These are phyloP conservation scores for Margarornis squamiger DNA, from an alignment of 2,797 vertebrate species.

Conservation along the genomic window DNA sequence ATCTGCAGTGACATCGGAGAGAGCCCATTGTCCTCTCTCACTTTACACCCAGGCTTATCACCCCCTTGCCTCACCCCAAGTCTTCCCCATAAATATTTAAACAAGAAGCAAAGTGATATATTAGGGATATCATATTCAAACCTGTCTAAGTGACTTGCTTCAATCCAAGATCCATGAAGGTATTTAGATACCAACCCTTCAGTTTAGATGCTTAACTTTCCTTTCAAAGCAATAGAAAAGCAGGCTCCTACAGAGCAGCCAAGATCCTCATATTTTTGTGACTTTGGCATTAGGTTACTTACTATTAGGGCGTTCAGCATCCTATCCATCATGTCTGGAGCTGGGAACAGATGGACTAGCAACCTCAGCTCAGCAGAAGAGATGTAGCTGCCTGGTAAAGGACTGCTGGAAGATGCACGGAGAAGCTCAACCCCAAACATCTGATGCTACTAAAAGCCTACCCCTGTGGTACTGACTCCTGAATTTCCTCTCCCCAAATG, in stretches of 20 bases:
- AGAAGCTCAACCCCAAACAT: background rate
- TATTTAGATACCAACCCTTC: background rate
- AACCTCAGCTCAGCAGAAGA: background rate
- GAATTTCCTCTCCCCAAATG: slow-evolving; percentile 45
- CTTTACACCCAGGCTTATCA: slow-evolving; percentile 17
- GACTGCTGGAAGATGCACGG: background rate
- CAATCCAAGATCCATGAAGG: background rate
- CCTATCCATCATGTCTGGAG: background rate
- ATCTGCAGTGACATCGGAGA: slow-evolving; percentile 18
- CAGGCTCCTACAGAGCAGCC: background rate
- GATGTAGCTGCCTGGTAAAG: background rate
- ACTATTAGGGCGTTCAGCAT: background rate
- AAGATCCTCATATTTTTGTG: background rate
- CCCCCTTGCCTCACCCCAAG: background rate
- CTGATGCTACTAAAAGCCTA: slow-evolving; percentile 31
- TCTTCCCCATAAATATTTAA: slow-evolving; percentile 53
- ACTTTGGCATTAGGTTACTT: background rate
- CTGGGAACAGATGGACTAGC: background rate
- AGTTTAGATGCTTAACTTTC: background rate
- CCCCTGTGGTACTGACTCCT: background rate
- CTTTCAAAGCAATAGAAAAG: background rate
- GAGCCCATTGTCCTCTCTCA: background rate
- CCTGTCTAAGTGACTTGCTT: background rate
- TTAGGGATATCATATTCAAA: slow-evolving; percentile 36
- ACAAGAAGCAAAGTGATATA: slow-evolving; percentile 39